Evolutionary conservation across 2,888 invertebrate species (phyloP).

Genomic region (Eupsilia transversa): DNA sequence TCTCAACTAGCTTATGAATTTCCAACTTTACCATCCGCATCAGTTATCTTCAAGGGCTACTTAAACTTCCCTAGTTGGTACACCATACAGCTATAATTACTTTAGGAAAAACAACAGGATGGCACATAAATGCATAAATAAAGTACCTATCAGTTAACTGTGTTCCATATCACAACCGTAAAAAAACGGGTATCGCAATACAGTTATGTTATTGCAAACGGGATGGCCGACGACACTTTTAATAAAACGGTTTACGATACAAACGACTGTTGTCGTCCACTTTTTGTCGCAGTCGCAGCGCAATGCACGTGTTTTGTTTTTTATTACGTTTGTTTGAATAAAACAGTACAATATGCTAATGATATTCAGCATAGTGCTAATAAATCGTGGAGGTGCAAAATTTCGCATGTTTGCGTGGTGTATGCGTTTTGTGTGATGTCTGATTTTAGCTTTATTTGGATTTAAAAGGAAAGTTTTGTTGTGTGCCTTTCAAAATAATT

Average conservation of each 20-base stretch:
- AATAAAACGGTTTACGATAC: conserved; percentile 77
- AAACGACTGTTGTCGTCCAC: conserved; percentile 68
- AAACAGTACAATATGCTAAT: conserved; percentile 50
- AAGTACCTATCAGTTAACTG: conserved; percentile 40
- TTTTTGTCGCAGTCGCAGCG: conserved; percentile 45
- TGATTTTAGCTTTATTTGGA: conserved; percentile 34
- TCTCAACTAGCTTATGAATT: conserved; percentile 34
- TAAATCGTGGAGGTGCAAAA: conserved; percentile 20
- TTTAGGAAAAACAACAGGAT: conserved; percentile 27
- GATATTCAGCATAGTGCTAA: conserved; percentile 20
- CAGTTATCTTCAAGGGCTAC: conserved; percentile 25
- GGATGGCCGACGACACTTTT: conserved; percentile 70
- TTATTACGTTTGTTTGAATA: conserved; percentile 55
- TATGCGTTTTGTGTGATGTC: conserved; percentile 6
- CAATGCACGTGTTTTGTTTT: conserved; percentile 41
- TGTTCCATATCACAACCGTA: conserved; percentile 35
- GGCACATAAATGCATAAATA: conserved; percentile 37
- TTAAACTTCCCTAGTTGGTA: conserved; percentile 25
- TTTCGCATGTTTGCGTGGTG: conserved; percentile 29
- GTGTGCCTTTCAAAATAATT: background rate
- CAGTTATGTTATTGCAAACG: conserved; percentile 64
- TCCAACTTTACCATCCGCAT: conserved; percentile 25
- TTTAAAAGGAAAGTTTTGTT: background rate
- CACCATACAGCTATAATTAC: conserved; percentile 11
- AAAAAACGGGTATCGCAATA: conserved; percentile 50